Conservation (phyloP, 2,888 invertebrate genomes). For the Kryphioiulus occultus region DNA sequence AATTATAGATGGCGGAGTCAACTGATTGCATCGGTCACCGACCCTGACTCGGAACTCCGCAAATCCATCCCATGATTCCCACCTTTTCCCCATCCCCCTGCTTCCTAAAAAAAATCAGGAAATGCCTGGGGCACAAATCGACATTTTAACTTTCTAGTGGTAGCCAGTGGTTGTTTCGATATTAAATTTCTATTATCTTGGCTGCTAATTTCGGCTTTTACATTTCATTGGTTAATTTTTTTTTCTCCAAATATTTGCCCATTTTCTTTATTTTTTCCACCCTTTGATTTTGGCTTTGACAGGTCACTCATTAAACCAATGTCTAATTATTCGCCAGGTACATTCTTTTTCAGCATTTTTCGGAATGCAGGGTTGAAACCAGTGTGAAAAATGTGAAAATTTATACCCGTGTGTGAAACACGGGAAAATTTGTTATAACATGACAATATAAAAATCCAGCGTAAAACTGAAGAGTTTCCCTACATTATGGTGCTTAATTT, state of each 20-base stretch:
- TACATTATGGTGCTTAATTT: too few relatives aligned
- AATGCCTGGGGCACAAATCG: constrained; percentile 10
- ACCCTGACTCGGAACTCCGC: constrained; percentile 19
- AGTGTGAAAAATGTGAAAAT: too few relatives aligned
- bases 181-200: constrained; percentile 40
- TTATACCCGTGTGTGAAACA: too few relatives aligned
- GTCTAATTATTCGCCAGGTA: background rate
- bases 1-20: constrained; percentile 16
- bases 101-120: constrained; percentile 26
- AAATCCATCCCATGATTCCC: constrained; percentile 11
- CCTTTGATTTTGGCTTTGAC: background rate
- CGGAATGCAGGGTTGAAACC: too few relatives aligned
- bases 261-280: background rate
- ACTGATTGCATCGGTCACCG: constrained; percentile 24
- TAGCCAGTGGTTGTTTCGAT: background rate
- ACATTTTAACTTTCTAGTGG: background rate
- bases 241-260: background rate
- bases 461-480: too few relatives aligned
- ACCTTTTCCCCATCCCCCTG: background rate
- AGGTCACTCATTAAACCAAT: background rate
- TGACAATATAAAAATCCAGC: too few relatives aligned
- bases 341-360: too few relatives aligned
- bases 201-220: background rate
- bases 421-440: too few relatives aligned
- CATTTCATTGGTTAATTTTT: background rate